Conservation (phyloP, 2,888 invertebrate species). For the Cantharis nigra region DNA sequence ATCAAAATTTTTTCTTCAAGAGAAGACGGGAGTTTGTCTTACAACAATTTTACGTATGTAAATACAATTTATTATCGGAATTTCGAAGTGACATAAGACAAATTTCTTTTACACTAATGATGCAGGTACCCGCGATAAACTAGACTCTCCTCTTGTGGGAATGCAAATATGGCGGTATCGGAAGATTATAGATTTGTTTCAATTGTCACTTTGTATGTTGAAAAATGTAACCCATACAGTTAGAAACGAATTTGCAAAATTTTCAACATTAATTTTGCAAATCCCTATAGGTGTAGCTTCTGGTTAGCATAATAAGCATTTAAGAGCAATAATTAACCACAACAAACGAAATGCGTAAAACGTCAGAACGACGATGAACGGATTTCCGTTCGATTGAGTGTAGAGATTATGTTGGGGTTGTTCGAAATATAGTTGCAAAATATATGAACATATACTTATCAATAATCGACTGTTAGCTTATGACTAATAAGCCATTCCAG, state of each 20-base stretch:
- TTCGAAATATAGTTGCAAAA: conserved; percentile 21
- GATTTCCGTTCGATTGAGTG: conserved; percentile 20
- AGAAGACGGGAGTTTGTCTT: conserved; percentile 1
- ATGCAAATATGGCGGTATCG: neutral
- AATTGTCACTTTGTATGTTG: too few species aligned
- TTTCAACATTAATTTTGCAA: neutral
- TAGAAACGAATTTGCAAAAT: neutral
- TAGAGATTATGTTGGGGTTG: conserved; percentile 11
- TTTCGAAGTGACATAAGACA: neutral
- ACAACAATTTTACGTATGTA: neutral
- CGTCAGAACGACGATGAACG: conserved; percentile 10
- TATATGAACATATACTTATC: conserved; percentile 36
- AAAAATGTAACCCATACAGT: neutral
- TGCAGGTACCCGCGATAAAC: neutral
- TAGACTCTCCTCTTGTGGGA: neutral
- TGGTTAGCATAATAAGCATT: conserved; percentile 14
- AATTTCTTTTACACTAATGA: neutral
- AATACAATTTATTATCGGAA: neutral
- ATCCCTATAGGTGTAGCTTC: neutral
- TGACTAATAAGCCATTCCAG: neutral
- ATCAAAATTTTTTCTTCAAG: neutral
- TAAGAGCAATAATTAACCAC: conserved; percentile 12
- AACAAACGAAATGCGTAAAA: conserved; percentile 19
- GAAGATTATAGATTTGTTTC: neutral
- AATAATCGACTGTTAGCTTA: conserved; percentile 33